Percentiles rank a stretch among this genome's conserved stretches.
These are phyloP conservation scores for Bombylius major DNA, from an alignment of 2,888 invertebrate species.

Conservation along the genomic window DNA sequence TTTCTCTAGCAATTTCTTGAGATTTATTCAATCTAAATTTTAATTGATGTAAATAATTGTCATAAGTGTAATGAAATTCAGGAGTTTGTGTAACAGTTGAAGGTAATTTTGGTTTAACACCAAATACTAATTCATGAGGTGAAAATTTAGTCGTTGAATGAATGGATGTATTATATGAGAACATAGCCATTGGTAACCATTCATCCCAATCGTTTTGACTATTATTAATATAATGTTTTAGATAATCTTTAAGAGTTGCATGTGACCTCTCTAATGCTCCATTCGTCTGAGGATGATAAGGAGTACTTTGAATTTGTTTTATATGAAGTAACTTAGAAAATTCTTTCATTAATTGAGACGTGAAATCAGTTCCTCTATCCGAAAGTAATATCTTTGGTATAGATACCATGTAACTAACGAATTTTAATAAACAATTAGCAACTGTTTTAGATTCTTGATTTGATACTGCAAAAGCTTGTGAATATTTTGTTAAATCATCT, in stretches of 20 bases:
- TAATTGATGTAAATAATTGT: constrained; percentile 6
- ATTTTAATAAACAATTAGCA: constrained; percentile 12
- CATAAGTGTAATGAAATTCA: constrained; percentile 8
- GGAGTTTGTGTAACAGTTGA: constrained; percentile 1
- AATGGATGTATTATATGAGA: too few species aligned
- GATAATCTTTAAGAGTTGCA: constrained; percentile 21
- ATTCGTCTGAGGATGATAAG: constrained; percentile 18
- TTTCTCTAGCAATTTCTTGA: constrained; percentile 7
- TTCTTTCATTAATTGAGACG: constrained; percentile 19
- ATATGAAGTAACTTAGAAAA: constrained; percentile 21
- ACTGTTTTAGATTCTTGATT: constrained; percentile 25
- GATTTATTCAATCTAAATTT: constrained; percentile 8
- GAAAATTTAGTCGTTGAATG: constrained; percentile 5
- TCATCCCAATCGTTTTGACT: constrained; percentile 1
- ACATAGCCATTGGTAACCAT: constrained; percentile 1
- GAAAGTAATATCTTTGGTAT: constrained; percentile 6
- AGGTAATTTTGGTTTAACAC: constrained; percentile 6
- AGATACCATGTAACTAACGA: constrained; percentile 2
- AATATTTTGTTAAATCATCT: constrained; percentile 28
- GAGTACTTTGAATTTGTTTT: constrained; percentile 20
- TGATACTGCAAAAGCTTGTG: constrained; percentile 20
- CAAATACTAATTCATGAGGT: constrained; percentile 7
- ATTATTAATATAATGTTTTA: constrained; percentile 20
- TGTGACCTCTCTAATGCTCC: constrained; percentile 23
- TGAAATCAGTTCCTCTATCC: constrained; percentile 15